Evolutionary conservation across 2,797 vertebrate species (phyloP), one percentile per base, ranked within the genome.

Genomic region (Pseudotriccus pelzelni): DNA sequence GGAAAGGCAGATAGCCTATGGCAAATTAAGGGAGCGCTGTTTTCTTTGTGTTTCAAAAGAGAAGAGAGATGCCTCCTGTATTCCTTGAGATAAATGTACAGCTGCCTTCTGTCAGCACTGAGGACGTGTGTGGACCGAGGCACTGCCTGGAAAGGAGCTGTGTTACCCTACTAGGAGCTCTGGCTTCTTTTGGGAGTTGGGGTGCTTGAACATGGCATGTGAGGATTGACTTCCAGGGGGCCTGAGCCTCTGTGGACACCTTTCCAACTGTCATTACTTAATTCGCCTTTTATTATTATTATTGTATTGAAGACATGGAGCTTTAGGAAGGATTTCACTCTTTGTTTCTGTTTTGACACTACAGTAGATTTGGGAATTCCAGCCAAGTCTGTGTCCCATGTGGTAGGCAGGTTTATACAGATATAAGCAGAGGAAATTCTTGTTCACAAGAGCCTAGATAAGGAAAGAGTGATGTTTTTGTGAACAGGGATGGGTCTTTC

Each of bases 401-500:
- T 78, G n/a, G 59, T 64, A 83, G n/a, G n/a, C 58, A 78, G 68
- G 36, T 85, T 96, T 85, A 28, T 66, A 66, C 43, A 72, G 36
- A 78, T 34, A 80, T 6, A 75, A 87, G 62, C 46, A 92, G 55
- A 81, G 62, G 58, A 93, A 94, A 87, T 92, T 79, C 60, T 93
- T 89, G 39, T 34, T 70, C 58, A 87, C 1, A 2, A 70, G 50
- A 92, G 36, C 8, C 36, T 53, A 83, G 84, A 96, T 78, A 87
- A 93, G 64, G n/a, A 79, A 59, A 11, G 16, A 95, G 36, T 41
- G 28, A 14, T n/a, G 25, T 55, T 87, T 91, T 75, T 89, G 69
- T 84, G 62, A 84, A 63, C 24, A 89, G 11, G 32, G 59, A 59
- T 49, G 12, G 17, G 43, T 81, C 43, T 91, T 94, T 83, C 50